A percentile compares a stretch with the other conserved stretches of the same genome.
Conservation (phyloP, 2,113 vertebrate species). For the Atractosteus spatula region DNA sequence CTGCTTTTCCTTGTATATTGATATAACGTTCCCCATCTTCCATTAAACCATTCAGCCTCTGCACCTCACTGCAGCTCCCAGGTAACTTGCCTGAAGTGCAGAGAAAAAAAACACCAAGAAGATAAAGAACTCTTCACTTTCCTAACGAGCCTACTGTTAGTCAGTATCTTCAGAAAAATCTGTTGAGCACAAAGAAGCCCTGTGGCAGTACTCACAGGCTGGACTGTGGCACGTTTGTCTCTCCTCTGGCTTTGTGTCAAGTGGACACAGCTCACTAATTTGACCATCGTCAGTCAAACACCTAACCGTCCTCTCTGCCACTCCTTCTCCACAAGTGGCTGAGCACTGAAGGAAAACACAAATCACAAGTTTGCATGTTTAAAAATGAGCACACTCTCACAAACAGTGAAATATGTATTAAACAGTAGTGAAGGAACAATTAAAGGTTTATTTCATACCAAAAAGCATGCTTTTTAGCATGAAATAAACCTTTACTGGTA, state of each 20-base stretch:
- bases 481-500: too few relatives aligned
- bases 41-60: constrained; percentile 52
- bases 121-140: not conserved
- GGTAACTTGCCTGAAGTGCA: constrained; percentile 77
- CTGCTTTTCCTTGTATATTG: constrained; percentile 74
- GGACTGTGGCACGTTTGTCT: constrained; percentile 74
- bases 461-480: too few relatives aligned
- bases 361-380: not conserved
- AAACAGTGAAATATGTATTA: too few relatives aligned
- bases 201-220: constrained; percentile 74
- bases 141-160: too few relatives aligned
- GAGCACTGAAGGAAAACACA: constrained; percentile 72
- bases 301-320: constrained; percentile 81
- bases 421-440: too few relatives aligned
- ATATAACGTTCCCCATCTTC: constrained; percentile 83
- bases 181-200: not conserved
- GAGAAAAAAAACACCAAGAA: not conserved
- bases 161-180: too few relatives aligned
- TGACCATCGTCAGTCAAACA: constrained; percentile 75
- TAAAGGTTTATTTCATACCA: too few relatives aligned
- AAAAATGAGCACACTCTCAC: not conserved
- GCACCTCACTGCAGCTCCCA: constrained; percentile 76
- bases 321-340: constrained; percentile 78
- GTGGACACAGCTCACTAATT: constrained; percentile 64
- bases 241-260: constrained; percentile 70